Conservation (phyloP, 2,797 vertebrate species). For the Pangasius mekongensis region DNA sequence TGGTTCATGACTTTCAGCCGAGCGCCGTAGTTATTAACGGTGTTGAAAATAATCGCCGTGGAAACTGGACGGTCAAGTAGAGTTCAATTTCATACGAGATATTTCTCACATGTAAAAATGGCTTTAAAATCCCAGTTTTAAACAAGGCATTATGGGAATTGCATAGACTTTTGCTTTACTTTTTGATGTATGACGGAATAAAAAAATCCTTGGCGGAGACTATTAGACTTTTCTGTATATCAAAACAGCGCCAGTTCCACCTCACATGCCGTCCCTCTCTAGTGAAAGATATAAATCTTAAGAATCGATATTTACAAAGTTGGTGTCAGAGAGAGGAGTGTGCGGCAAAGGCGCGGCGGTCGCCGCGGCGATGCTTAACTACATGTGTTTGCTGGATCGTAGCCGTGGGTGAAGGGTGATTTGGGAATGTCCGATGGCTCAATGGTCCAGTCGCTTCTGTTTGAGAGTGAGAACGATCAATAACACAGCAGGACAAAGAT, state of each 20-base stretch:
- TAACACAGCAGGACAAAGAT: slow-evolving; percentile 34
- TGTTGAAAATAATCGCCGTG: not conserved
- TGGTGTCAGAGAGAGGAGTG: not conserved
- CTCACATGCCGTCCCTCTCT: not conserved
- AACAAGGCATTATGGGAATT: not conserved
- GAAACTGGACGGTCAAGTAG: not conserved
- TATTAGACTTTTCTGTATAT: not conserved
- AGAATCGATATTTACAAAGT: slow-evolving; percentile 31
- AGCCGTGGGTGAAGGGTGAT: slow-evolving; percentile 31
- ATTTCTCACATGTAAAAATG: not conserved
- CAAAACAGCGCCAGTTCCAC: not conserved
- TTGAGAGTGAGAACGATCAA: slow-evolving; percentile 41
- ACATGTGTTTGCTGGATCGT: slow-evolving; percentile 32
- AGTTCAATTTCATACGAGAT: not conserved
- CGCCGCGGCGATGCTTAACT: slow-evolving; percentile 9
- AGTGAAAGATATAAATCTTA: slow-evolving; percentile 26
- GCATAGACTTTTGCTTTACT: not conserved
- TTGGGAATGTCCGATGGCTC: slow-evolving; percentile 34
- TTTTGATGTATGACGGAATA: not conserved
- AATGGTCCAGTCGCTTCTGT: slow-evolving; percentile 30
- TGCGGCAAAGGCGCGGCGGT: not conserved
- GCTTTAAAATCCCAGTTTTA: not conserved
- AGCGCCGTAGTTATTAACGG: not conserved
- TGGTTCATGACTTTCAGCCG: not conserved
- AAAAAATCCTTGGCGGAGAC: slow-evolving; percentile 1